Conservation (phyloP, 1,140 invertebrate genomes). For the Drosophila elegans region DNA sequence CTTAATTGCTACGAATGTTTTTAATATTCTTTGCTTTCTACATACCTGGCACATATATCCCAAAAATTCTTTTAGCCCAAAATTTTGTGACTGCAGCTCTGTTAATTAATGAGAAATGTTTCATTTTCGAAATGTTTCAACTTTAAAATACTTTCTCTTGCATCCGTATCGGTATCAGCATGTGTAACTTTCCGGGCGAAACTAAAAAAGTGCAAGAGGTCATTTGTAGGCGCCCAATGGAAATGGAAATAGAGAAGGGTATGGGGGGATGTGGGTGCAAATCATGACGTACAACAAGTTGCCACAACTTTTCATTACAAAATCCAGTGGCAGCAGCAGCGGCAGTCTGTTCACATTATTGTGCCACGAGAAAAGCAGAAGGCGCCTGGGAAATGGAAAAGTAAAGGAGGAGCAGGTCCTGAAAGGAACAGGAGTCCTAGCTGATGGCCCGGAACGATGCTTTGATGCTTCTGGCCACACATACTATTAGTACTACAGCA, state of each 20-base stretch:
- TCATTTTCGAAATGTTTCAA: neutral
- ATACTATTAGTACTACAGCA: constrained; percentile 7
- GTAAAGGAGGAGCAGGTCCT: constrained; percentile 5
- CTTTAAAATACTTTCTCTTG: constrained; percentile 24
- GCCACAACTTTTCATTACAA: constrained; percentile 70
- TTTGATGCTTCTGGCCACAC: constrained; percentile 39
- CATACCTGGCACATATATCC: neutral
- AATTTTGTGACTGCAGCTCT: neutral
- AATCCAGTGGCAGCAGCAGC: constrained; percentile 33
- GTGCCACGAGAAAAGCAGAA: constrained; percentile 36
- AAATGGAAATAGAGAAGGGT: constrained; percentile 4
- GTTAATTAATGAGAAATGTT: constrained; percentile 14
- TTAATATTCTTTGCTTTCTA: no score
- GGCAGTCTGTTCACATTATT: constrained; percentile 51
- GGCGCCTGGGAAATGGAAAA: constrained; percentile 5
- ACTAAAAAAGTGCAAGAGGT: constrained; percentile 54
- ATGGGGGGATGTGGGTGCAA: constrained; percentile 24
- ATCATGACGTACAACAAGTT: constrained; percentile 60
- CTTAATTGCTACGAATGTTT: no score
- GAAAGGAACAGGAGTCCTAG: constrained; percentile 16
- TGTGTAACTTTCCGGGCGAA: constrained; percentile 26
- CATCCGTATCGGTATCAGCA: constrained; percentile 23
- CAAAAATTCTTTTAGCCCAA: neutral
- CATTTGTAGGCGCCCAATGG: neutral
- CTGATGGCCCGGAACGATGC: constrained; percentile 43